phyloP scores from a whole-genome alignment of 2,797 vertebrate species.

The Enteromius treurensis region DNA sequence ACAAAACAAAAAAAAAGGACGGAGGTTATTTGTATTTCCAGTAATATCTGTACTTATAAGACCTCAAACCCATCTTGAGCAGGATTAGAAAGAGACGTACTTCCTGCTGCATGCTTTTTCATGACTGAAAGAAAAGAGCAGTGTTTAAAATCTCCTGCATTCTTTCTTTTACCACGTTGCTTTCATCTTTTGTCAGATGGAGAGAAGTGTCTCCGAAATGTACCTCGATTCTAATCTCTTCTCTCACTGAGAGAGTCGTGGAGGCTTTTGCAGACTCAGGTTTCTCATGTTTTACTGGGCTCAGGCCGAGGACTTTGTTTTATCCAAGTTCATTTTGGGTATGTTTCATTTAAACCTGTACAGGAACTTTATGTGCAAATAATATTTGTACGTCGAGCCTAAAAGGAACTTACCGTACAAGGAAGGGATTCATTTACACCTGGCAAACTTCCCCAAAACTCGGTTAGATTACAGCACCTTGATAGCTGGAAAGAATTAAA shows the following conservation, averaged over 20 bases:
- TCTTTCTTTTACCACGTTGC: conserved; percentile 21
- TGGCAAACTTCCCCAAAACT: background rate
- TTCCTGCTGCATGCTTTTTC: conserved; percentile 26
- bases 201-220: conserved; percentile 19
- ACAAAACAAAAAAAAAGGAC: background rate
- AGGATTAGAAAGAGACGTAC: background rate
- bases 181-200: conserved; percentile 46
- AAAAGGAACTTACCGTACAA: background rate
- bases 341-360: background rate
- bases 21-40: background rate
- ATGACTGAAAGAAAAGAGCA: conserved; percentile 15
- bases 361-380: background rate
- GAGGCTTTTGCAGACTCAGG: conserved; percentile 5
- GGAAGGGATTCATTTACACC: background rate
- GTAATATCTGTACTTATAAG: background rate
- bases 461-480: background rate
- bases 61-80: background rate
- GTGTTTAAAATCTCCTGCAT: conserved; percentile 19
- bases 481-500: background rate
- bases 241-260: conserved; percentile 28
- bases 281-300: background rate
- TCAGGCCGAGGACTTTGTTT: background rate
- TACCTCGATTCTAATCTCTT: conserved; percentile 51
- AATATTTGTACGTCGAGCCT: background rate
- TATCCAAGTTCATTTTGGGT: background rate